These are phyloP conservation scores for Polypterus senegalus DNA, from an alignment of 2,113 vertebrate genomes.

Conservation along the genomic window DNA sequence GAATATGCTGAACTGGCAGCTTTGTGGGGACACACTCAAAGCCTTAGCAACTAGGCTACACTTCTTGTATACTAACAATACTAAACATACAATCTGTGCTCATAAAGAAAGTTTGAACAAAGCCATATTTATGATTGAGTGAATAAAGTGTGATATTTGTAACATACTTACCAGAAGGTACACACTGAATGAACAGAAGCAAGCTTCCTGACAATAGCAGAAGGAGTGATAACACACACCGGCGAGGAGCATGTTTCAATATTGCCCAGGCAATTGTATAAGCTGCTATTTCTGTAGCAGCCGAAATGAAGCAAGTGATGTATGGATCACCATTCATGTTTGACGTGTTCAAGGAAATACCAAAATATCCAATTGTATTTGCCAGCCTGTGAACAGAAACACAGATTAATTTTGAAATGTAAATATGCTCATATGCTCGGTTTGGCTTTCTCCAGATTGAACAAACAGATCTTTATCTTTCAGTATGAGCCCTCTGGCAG, in stretches of 20 bases:
- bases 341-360: conserved; percentile 31
- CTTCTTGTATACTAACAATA: too few relatives aligned
- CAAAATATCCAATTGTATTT: conserved; percentile 24
- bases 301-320: conserved; percentile 36
- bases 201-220: conserved; percentile 24
- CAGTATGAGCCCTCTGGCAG: too few relatives aligned
- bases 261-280: conserved; percentile 23
- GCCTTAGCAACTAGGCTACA: too few relatives aligned
- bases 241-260: conserved; percentile 15
- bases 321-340: conserved; percentile 35
- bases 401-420: background rate
- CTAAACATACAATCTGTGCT: too few relatives aligned
- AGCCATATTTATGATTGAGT: background rate
- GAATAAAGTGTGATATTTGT: too few relatives aligned
- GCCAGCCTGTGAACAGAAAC: conserved; percentile 15
- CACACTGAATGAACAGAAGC: conserved; percentile 26
- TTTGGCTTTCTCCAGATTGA: too few relatives aligned
- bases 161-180: conserved; percentile 20
- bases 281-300: conserved; percentile 22
- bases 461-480: too few relatives aligned
- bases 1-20: too few relatives aligned
- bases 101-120: background rate
- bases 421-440: too few relatives aligned
- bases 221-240: conserved; percentile 16
- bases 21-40: too few relatives aligned